Conservation (phyloP, 2,888 invertebrate species). For the Athripsodes cinereus region DNA sequence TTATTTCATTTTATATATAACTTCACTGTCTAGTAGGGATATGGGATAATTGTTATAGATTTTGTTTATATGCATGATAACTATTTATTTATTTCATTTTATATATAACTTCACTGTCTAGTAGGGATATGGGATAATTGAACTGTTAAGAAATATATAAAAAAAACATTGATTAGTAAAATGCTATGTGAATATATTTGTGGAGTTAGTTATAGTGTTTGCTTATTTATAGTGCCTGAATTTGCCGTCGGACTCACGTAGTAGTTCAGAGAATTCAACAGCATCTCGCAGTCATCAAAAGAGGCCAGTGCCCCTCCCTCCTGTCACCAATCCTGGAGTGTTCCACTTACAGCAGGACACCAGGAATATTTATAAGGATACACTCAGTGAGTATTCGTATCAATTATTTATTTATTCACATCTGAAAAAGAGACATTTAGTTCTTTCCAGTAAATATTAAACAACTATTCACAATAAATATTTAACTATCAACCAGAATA, state of each 20-base stretch:
- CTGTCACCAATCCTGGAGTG: slow-evolving; percentile 11
- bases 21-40: too few relatives aligned
- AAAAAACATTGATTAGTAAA: not conserved
- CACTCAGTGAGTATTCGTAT: slow-evolving; percentile 2
- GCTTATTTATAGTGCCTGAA: slow-evolving; percentile 67
- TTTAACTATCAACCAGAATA: too few relatives aligned
- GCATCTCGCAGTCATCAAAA: slow-evolving; percentile 37
- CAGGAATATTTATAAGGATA: slow-evolving; percentile 11
- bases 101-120: too few relatives aligned
- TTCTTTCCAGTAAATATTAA: too few relatives aligned
- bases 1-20: too few relatives aligned
- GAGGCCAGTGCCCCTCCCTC: slow-evolving; percentile 20
- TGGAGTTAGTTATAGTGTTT: not conserved
- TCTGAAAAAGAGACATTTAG: too few relatives aligned
- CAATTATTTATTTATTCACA: too few relatives aligned
- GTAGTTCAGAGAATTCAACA: slow-evolving; percentile 63
- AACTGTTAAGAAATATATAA: not conserved
- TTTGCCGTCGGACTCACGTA: slow-evolving; percentile 73
- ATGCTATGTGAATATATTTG: not conserved
- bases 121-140: too few relatives aligned
- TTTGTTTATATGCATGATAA: too few relatives aligned
- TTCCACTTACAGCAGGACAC: slow-evolving; percentile 8
- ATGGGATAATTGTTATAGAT: too few relatives aligned
- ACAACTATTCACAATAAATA: too few relatives aligned
- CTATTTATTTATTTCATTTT: too few relatives aligned